Percentiles rank a stretch among this genome's conserved stretches.
phyloP scores from a whole-genome alignment of 2,888 invertebrate species.

The Callyntrura guangdongensis region DNA sequence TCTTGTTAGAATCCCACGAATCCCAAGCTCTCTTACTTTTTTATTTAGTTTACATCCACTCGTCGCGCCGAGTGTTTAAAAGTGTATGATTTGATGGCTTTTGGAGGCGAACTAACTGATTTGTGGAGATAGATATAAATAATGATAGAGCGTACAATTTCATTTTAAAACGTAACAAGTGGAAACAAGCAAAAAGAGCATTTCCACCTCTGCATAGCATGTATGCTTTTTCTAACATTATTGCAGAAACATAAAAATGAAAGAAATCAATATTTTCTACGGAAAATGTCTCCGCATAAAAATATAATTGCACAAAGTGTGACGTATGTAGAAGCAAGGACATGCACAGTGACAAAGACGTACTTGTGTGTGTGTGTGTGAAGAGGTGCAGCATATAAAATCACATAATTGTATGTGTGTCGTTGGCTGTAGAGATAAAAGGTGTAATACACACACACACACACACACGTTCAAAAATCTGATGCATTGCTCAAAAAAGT shows the following conservation, averaged over 20 bases:
- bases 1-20: background rate
- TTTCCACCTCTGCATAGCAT: background rate
- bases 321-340: slow-evolving; percentile 2
- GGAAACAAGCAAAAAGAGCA: background rate
- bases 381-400: background rate
- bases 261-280: slow-evolving; percentile 14
- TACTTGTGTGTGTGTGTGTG: background rate
- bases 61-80: background rate
- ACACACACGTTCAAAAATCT: background rate
- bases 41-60: background rate
- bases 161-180: background rate
- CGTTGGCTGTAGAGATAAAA: too few relatives aligned
- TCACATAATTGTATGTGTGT: background rate
- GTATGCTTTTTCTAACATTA: background rate
- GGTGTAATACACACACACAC: too few relatives aligned
- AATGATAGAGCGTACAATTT: background rate
- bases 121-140: slow-evolving; percentile 12
- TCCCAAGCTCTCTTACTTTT: background rate
- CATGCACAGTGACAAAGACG: slow-evolving; percentile 26
- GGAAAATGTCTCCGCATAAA: slow-evolving; percentile 1
- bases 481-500: slow-evolving; percentile 35
- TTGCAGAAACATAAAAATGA: background rate
- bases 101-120: slow-evolving; percentile 16
- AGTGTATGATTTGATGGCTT: slow-evolving; percentile 19
- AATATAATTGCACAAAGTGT: background rate